phyloP scores from a whole-genome alignment of 35 echinoderm and acorn worm genomes.

The Patiria miniata region DNA sequence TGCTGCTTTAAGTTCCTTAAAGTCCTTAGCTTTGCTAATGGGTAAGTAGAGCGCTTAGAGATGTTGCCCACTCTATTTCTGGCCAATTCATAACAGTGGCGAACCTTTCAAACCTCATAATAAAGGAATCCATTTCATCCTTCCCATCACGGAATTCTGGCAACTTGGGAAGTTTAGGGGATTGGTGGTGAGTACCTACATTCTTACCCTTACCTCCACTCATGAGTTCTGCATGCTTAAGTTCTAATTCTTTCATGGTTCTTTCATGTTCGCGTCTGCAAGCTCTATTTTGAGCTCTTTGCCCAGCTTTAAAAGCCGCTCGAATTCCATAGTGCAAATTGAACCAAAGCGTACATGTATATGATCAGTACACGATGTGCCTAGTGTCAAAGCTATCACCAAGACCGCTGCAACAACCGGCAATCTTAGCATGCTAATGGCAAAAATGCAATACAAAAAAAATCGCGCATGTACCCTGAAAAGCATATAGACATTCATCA shows the following conservation, averaged over 20 bases:
- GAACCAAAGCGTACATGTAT: not conserved
- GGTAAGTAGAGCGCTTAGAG: slow-evolving; percentile 41
- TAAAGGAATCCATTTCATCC: slow-evolving; percentile 43
- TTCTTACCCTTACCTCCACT: not conserved
- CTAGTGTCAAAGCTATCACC: not conserved
- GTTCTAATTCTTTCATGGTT: slow-evolving; percentile 11
- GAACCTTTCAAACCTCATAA: slow-evolving; percentile 45
- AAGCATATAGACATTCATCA: too few relatives aligned
- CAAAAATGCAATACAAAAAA: not conserved
- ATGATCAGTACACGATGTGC: not conserved
- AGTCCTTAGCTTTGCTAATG: slow-evolving; percentile 44
- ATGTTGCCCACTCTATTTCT: slow-evolving; percentile 41
- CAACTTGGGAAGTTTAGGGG: not conserved
- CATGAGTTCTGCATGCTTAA: too few relatives aligned
- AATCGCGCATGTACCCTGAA: too few relatives aligned
- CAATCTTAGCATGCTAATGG: not conserved
- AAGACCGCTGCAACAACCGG: not conserved
- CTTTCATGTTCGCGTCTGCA: not conserved
- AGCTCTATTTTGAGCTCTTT: not conserved
- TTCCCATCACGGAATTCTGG: slow-evolving; percentile 26
- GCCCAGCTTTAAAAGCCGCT: not conserved
- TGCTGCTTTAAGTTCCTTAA: slow-evolving; percentile 42
- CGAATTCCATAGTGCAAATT: not conserved
- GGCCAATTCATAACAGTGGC: slow-evolving; percentile 41
- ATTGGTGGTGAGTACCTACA: not conserved